Conservation (phyloP, 2,113 vertebrate genomes). For the Brachyhypopomus gauderio region DNA sequence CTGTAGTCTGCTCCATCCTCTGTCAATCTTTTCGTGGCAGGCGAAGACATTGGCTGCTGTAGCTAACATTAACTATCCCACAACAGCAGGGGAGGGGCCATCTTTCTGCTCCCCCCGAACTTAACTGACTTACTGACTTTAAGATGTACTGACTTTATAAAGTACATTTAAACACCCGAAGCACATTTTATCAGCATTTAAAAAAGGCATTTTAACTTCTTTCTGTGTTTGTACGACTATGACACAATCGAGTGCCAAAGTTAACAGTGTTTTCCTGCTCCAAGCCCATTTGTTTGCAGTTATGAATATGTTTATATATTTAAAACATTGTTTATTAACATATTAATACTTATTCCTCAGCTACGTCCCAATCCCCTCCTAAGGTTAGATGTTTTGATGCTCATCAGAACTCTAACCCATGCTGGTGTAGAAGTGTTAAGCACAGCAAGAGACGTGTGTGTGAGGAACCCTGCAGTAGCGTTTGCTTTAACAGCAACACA, state of each 20-base stretch:
- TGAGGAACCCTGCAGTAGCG: no score
- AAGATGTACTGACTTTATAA: no score
- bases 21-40: slow-evolving; percentile 15
- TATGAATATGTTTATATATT: background rate
- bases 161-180: no score
- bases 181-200: no score
- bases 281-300: background rate
- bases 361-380: background rate
- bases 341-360: background rate
- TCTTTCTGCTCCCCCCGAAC: no score
- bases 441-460: no score
- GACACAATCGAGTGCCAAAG: background rate
- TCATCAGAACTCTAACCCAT: no score
- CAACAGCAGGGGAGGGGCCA: background rate
- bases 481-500: no score
- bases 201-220: background rate
- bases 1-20: slow-evolving; percentile 25
- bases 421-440: no score
- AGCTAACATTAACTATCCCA: background rate
- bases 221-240: background rate
- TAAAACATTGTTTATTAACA: background rate
- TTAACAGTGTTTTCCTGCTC: slow-evolving; percentile 1
- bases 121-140: no score
- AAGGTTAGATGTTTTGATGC: background rate
- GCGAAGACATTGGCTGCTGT: slow-evolving; percentile 39